Base-by-base conservation (phyloP, 2,113 vertebrate genomes). In the Zosterops pallidus region DNA sequence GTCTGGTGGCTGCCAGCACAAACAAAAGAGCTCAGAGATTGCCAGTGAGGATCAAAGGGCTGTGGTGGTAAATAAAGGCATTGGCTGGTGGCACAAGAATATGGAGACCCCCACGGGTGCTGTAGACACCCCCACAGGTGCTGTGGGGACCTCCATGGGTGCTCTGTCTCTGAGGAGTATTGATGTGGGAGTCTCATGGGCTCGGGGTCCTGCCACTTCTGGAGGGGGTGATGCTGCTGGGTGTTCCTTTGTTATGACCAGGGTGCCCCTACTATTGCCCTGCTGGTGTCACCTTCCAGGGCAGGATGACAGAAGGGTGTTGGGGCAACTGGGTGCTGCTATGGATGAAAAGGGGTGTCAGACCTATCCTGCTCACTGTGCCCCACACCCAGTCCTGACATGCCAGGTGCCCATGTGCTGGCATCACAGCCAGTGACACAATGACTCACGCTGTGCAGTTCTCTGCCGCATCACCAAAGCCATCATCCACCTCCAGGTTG, bases 371-470 rank as follows among this genome's bases (percentile, higher is more conserved):
- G 42, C 53, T 55, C 4, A 0, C n/a, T 23, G 31, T 44, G 46
- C 33, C 31, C 53, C 0, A 2, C 22, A 22, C 12, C n/a, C 39
- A 24, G 33, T 33, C 33, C 64, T 69, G 33, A 37, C 3, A 4
- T 37, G 46, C 64, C 3, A 4, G 55, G 55, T 62, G 55, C 33
- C 64, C 55, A 4, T 11, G 14, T 62, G 47, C 39, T 53, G 47
- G 64, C 1, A 0, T n/a, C 74, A 53, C n/a, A 62, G 74, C 8
- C 64, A 28, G 39, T 39, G 47, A 62, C 55, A 52, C 26, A 29
- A 10, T 53, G 55, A 86, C 99, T 98, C 83, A 99, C 99, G 90
- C 98, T 4, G 98, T 98, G 95, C 99, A 99, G 97, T 99, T 98
- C 76, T 92, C 98, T 1, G 82, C 52, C 3, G 83, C 84, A 23